phyloP scores from a whole-genome alignment of 2,113 vertebrate species.

The Muscicapa adusta region DNA sequence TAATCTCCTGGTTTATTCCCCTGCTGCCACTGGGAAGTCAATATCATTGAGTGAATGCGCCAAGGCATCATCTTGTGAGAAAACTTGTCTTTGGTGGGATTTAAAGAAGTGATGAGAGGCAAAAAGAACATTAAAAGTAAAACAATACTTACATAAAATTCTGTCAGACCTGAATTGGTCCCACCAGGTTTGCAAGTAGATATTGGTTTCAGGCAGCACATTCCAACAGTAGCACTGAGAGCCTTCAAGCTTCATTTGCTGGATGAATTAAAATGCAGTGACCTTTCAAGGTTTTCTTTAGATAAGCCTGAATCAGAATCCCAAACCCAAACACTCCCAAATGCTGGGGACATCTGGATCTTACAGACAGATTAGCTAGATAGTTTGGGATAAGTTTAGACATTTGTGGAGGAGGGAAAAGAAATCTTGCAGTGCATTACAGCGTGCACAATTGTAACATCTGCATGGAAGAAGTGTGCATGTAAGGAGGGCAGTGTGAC shows the following conservation, averaged over 20 bases:
- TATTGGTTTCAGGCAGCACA: background rate
- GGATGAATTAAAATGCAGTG: background rate
- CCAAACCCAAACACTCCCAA: background rate
- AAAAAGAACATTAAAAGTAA: background rate
- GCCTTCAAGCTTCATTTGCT: background rate
- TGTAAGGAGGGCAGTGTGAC: background rate
- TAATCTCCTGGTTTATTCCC: background rate
- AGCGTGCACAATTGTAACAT: background rate
- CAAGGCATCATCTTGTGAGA: background rate
- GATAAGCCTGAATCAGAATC: slow-evolving; percentile 5
- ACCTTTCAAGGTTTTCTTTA: background rate
- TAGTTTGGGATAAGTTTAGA: slow-evolving; percentile 13
- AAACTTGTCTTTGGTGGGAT: background rate
- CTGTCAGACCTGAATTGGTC: background rate
- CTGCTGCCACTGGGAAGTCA: background rate
- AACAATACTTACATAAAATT: background rate
- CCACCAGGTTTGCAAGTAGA: background rate
- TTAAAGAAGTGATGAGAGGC: background rate
- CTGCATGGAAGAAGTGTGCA: background rate
- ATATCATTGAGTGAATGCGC: background rate
- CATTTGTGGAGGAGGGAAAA: slow-evolving; percentile 17
- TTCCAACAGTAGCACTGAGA: background rate
- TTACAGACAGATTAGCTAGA: background rate
- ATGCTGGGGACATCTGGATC: background rate
- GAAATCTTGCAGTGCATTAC: background rate